Evolutionary conservation across 2,113 vertebrate genomes (phyloP).

Genomic region (Holacanthus passer): DNA sequence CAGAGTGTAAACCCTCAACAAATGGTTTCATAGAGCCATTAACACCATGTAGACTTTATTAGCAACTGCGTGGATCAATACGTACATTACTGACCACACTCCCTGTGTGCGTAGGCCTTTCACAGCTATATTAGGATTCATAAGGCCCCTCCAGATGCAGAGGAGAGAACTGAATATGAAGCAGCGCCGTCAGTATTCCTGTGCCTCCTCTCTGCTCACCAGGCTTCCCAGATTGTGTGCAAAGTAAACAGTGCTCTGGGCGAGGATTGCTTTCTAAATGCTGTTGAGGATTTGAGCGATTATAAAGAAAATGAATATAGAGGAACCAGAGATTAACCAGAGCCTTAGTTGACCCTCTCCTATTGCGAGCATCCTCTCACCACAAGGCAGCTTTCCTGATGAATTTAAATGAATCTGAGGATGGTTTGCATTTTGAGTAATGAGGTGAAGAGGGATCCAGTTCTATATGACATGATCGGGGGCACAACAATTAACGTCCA

Average conservation of each 20-base stretch:
- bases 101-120: not conserved
- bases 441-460: constrained; percentile 36
- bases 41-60: not conserved
- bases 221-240: constrained; percentile 61
- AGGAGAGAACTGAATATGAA: constrained; percentile 40
- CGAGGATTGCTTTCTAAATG: constrained; percentile 61
- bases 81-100: not conserved
- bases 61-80: not conserved
- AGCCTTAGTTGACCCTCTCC: constrained; percentile 57
- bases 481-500: constrained; percentile 39
- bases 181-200: constrained; percentile 38
- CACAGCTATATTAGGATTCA: constrained; percentile 53
- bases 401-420: constrained; percentile 47
- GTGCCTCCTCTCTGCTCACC: constrained; percentile 32
- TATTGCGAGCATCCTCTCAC: constrained; percentile 37
- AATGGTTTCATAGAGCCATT: constrained; percentile 2
- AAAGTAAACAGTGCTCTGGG: constrained; percentile 65
- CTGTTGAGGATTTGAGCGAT: constrained; percentile 70
- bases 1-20: constrained; percentile 11
- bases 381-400: constrained; percentile 26
- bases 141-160: constrained; percentile 29
- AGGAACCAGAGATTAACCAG: constrained; percentile 41
- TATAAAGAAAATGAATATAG: constrained; percentile 65
- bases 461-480: not conserved
- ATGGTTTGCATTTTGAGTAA: constrained; percentile 62